Base-by-base conservation (phyloP, 1,140 invertebrate genomes). In the Saccostrea glomerata region DNA sequence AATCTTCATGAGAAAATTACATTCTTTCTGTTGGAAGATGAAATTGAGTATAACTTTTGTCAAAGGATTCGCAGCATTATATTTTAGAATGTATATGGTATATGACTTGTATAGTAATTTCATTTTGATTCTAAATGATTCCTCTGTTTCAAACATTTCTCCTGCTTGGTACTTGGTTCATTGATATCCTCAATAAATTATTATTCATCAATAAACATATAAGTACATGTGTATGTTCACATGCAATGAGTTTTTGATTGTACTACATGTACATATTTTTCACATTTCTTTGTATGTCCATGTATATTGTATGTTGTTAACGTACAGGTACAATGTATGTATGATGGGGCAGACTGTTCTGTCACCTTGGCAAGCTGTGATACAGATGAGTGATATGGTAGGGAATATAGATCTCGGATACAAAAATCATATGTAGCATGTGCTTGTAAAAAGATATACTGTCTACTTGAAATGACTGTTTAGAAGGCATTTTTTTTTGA, bases 311-410 rank as follows among this genome's bases (percentile, higher is more conserved):
- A 63, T 63, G 58, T 63, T 63, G 58, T 63, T 63, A 6, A 47
- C 6, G 47, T 47, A 47, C 9, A 9, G 5, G 47, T 47, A 47
- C 47, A 47, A 36, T 13, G 70, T 73, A 36, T 73, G 23, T 30
- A 36, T 25, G 70, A 23, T 73, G 70, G 30, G 70, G 23, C 70
- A 63, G 58, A 63, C 5, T 63, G 25, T 25, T 73, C n/a, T 25
- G 70, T 23, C n/a, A 73, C 70, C 23, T 12, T 36, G 13, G 23
- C 12, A 13, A 73, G 60, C 70, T 73, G 70, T 73, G 70, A 73
- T 73, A 73, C 25, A 73, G 70, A 73, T 73, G 70, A 15, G 70
- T 73, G 70, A 30, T 36, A 30, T 9, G 36, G 60, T 73, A 73
- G 23, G 66, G 13, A 73, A 25, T 6, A 20, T 63, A 63, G 58